Evolutionary conservation across 1,140 invertebrate species (phyloP).

Genomic region (Ganaspis sp.): DNA sequence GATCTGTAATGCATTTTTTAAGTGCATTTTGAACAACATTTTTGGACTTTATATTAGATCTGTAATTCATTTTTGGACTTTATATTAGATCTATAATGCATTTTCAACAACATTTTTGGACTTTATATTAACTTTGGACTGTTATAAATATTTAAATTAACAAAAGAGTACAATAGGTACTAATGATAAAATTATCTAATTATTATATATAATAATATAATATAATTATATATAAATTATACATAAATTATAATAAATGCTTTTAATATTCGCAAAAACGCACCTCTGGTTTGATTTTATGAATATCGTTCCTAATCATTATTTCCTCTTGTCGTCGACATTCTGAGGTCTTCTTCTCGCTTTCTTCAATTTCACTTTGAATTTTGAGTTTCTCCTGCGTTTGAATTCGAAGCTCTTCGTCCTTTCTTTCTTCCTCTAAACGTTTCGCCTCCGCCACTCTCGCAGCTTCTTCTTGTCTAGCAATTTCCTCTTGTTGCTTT

Average conservation of each 20-base stretch:
- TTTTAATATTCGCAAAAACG: conserved; percentile 7
- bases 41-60: too few species aligned
- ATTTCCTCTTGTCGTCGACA: conserved; percentile 71
- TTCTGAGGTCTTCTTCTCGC: conserved; percentile 61
- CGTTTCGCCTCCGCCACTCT: conserved; percentile 51
- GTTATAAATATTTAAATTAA: too few species aligned
- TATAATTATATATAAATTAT: too few species aligned
- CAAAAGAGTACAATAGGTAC: too few species aligned
- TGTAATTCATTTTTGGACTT: too few species aligned
- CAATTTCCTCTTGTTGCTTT: conserved; percentile 58
- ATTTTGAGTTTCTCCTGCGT: conserved; percentile 59
- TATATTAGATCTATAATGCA: too few species aligned
- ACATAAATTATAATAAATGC: neutral
- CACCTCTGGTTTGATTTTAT: conserved; percentile 55
- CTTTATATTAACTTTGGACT: too few species aligned
- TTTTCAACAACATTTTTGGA: too few species aligned
- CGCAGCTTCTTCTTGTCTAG: conserved; percentile 50
- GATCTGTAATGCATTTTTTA: too few species aligned
- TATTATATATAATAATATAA: too few species aligned
- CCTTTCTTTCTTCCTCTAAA: conserved; percentile 56
- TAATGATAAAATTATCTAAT: too few species aligned
- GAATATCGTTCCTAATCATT: conserved; percentile 73
- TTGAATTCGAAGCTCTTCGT: conserved; percentile 59
- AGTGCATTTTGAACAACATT: too few species aligned
- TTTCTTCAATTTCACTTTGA: conserved; percentile 59